A percentile compares a stretch with the other conserved stretches of the same genome.
These are phyloP conservation scores for Condylostylus longicornis DNA, from an alignment of 1,140 invertebrate genomes.

Conservation along the genomic window DNA sequence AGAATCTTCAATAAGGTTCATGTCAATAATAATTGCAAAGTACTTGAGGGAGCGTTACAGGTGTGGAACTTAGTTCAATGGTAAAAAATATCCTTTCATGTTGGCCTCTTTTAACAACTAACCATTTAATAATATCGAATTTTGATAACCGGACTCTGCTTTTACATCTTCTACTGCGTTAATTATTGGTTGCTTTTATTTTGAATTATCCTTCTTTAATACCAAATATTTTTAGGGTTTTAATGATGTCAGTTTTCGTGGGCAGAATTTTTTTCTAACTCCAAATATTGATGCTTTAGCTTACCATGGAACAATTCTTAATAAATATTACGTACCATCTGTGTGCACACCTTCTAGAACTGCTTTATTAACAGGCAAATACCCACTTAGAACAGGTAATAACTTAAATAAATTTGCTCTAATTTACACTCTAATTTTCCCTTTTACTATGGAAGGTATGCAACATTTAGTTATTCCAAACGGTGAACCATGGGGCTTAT, in stretches of 20 bases:
- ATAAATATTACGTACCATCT: slow-evolving; percentile 57
- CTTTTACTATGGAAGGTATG: too few species aligned
- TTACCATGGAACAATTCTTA: slow-evolving; percentile 58
- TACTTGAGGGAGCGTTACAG: too few species aligned
- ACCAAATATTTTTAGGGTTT: slow-evolving; percentile 49
- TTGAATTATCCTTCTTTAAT: background rate
- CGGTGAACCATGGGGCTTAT: slow-evolving; percentile 55
- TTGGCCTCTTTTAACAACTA: too few species aligned
- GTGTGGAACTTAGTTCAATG: too few species aligned
- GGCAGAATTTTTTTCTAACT: slow-evolving; percentile 65
- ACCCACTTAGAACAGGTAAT: slow-evolving; percentile 62
- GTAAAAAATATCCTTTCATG: too few species aligned
- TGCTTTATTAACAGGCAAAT: slow-evolving; percentile 65
- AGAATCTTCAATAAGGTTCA: too few species aligned
- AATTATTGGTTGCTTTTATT: too few species aligned
- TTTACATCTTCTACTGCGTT: too few species aligned
- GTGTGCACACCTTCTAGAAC: slow-evolving; percentile 65
- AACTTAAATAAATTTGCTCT: background rate
- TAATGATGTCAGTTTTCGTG: slow-evolving; percentile 82
- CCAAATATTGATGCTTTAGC: slow-evolving; percentile 74
- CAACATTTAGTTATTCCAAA: slow-evolving; percentile 63
- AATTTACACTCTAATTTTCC: too few species aligned
- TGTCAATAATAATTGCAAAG: too few species aligned
- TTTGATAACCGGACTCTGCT: too few species aligned
- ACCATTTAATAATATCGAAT: too few species aligned